Evolutionary conservation across 2,113 vertebrate species (phyloP).

Genomic region (Osmerus eperlanus): DNA sequence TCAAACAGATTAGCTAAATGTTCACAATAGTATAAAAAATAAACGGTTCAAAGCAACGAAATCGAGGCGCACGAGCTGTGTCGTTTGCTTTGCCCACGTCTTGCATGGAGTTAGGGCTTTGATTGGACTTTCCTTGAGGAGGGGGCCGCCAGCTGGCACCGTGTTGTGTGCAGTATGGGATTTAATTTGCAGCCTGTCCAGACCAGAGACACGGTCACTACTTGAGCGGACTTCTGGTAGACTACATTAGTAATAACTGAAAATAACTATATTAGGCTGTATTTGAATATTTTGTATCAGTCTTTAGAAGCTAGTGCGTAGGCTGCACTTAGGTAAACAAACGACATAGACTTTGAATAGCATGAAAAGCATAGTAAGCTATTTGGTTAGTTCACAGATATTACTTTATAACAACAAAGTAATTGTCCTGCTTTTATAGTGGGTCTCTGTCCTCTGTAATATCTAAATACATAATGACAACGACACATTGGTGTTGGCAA

Average conservation of each 20-base stretch:
- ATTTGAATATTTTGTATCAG: too few relatives aligned
- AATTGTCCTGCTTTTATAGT: background rate
- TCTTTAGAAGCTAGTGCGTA: too few relatives aligned
- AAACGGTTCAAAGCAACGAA: conserved; percentile 38
- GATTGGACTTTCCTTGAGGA: conserved; percentile 18
- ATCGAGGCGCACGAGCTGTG: conserved; percentile 30
- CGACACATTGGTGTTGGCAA: conserved; percentile 50
- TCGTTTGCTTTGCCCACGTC: background rate
- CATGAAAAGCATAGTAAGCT: too few relatives aligned
- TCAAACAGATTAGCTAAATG: background rate
- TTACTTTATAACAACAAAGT: background rate
- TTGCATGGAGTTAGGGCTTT: background rate
- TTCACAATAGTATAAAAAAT: background rate
- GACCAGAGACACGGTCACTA: too few relatives aligned
- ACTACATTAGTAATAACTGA: too few relatives aligned
- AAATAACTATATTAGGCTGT: too few relatives aligned
- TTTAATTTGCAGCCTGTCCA: background rate
- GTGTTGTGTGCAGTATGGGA: conserved; percentile 9
- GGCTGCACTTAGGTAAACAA: too few relatives aligned
- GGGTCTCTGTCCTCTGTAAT: conserved; percentile 1
- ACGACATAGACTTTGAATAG: too few relatives aligned
- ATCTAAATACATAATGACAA: conserved; percentile 48
- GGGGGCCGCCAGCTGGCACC: conserved; percentile 58
- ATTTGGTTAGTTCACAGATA: too few relatives aligned
- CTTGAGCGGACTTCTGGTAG: too few relatives aligned